These are phyloP conservation scores for Drymonia ruficornis DNA, from an alignment of 2,888 invertebrate species.

Conservation along the genomic window DNA sequence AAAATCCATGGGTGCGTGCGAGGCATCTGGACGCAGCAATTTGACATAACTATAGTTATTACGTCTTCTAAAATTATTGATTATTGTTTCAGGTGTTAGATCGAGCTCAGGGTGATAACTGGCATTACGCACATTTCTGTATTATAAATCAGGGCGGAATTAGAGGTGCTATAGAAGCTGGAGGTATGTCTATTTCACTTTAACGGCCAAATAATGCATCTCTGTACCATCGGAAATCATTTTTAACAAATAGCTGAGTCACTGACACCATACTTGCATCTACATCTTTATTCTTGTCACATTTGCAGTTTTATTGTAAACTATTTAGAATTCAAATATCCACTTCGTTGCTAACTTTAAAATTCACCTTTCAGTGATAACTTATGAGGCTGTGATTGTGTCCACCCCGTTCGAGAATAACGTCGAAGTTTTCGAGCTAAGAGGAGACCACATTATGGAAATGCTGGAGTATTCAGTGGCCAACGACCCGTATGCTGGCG, in stretches of 20 bases:
- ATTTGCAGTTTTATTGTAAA: not conserved
- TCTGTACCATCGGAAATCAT: too few relatives aligned
- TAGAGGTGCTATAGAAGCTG: slow-evolving; percentile 86
- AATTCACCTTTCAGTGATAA: slow-evolving; percentile 82
- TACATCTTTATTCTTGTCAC: not conserved
- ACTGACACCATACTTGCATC: too few relatives aligned
- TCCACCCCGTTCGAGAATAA: slow-evolving; percentile 91
- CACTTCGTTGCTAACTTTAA: not conserved
- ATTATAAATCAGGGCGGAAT: slow-evolving; percentile 89
- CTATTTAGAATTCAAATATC: not conserved
- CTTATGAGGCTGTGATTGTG: slow-evolving; percentile 88
- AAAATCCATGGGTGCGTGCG: too few relatives aligned
- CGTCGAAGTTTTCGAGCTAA: slow-evolving; percentile 88
- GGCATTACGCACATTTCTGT: slow-evolving; percentile 89
- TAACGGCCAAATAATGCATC: too few relatives aligned
- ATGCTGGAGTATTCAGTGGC: slow-evolving; percentile 85
- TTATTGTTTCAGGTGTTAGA: slow-evolving; percentile 68
- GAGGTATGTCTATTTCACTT: slow-evolving; percentile 79
- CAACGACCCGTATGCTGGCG: slow-evolving; percentile 69
- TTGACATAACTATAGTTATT: too few relatives aligned
- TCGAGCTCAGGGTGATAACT: slow-evolving; percentile 73
- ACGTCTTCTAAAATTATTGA: too few relatives aligned
- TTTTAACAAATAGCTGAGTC: too few relatives aligned
- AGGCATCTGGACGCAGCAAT: too few relatives aligned
- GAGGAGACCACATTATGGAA: slow-evolving; percentile 87